Evolutionary conservation across 2,113 vertebrate species (phyloP), one percentile per base, ranked within the genome.

Genomic region (Cyprinodon tularosa): DNA sequence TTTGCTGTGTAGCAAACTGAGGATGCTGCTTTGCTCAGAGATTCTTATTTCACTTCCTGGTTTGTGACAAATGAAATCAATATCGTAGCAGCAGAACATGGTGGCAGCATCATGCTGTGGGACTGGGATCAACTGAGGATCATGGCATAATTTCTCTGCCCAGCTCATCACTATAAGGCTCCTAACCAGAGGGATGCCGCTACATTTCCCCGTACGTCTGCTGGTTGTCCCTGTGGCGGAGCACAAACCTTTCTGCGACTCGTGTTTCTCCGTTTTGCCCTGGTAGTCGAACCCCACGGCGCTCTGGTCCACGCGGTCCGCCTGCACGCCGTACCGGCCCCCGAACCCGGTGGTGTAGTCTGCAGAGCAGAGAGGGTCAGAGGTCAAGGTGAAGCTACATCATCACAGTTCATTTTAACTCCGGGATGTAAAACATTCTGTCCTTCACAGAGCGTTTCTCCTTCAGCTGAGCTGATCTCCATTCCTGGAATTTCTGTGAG

Each of bases 231-330:
- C 37, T 64, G 20, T 47, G 3, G 62, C 63, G 77, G 22, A 72
- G 42, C 38, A 91, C 91, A 78, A 91, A 98, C 97, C 96, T 97
- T 95, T 98, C 94, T 99, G 97, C 0, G 96, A 99, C 78, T 97
- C 96, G 7, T 98, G 97, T 86, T 98, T 98, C 88, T 98, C 97
- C 0, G 95, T 96, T 90, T 96, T 98, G 83, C 95, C 95, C 91
- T 97, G 97, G 89, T 98, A 99, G 74, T 99, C 98, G 84, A 97
- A 98, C 89, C 96, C 98, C 22, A 99, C 86, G 0, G 97, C 98
- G 5, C 96, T 98, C 92, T 94, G 93, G 94, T 99, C 97, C 0
- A 98, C 94, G 0, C 96, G 96, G 0, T 96, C 94, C 0, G 93
- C 86, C 91, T 95, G 94, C 64, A 95, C 90, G 0, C 93, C 93